Conservation (phyloP, 2,888 invertebrate species). For the Sacculina carcini region DNA sequence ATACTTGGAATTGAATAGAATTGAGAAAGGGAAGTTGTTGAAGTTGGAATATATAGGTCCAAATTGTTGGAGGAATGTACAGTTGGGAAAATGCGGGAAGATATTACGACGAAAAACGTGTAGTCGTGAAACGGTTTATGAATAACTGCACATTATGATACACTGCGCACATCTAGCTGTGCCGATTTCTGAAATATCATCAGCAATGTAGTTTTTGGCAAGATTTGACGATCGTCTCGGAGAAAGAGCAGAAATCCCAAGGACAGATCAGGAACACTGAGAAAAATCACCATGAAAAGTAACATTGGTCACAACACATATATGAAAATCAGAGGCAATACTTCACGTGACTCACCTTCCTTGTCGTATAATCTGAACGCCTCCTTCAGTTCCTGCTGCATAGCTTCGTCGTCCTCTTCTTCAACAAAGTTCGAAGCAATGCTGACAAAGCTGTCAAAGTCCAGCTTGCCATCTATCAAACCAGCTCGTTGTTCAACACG, state of each 20-base stretch:
- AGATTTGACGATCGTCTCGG: no score
- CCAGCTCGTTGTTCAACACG: no score
- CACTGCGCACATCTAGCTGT: no score
- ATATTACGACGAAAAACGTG: neutral
- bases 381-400: constrained; percentile 64
- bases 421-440: constrained; percentile 48
- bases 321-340: constrained; percentile 15
- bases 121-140: no score
- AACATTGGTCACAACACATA: no score
- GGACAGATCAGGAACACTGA: no score
- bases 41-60: neutral
- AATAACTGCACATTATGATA: no score
- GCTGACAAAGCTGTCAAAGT: constrained; percentile 54
- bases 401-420: constrained; percentile 54
- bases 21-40: neutral
- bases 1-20: no score
- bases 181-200: no score
- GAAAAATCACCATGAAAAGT: no score
- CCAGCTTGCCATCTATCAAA: constrained; percentile 37
- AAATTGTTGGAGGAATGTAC: neutral
- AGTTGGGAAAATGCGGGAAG: neutral
- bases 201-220: no score
- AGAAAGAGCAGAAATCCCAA: no score
- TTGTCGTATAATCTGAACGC: constrained; percentile 72
- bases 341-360: constrained; percentile 28